Percentiles rank a stretch among this genome's conserved stretches.
Conservation (phyloP, 2,888 invertebrate genomes). For the Thecocarcelia acutangulata region DNA sequence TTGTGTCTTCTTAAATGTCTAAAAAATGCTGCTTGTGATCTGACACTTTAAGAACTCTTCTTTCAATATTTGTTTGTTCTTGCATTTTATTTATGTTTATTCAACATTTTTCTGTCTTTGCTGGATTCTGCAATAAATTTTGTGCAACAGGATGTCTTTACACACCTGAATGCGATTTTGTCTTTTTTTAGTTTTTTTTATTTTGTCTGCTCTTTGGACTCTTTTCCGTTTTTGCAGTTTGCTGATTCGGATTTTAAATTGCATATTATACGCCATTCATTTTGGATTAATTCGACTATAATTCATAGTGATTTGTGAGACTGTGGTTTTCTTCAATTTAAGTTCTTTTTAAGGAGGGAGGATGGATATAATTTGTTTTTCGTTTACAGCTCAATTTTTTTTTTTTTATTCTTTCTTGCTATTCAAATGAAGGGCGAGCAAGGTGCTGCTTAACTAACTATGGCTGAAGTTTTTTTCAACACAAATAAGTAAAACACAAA, state of each 20-base stretch:
- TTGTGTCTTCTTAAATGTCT: too few relatives aligned
- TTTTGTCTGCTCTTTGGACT: neutral
- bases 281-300: constrained; percentile 67
- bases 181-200: neutral
- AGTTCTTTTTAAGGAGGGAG: neutral
- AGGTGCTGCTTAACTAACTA: too few relatives aligned
- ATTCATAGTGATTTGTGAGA: constrained; percentile 55
- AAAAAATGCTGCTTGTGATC: too few relatives aligned
- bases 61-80: constrained; percentile 28
- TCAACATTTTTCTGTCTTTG: constrained; percentile 4
- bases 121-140: constrained; percentile 63
- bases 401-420: too few relatives aligned
- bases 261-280: constrained; percentile 63
- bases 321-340: constrained; percentile 23
- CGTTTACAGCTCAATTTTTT: neutral
- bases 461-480: too few relatives aligned
- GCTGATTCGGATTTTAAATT: constrained; percentile 47
- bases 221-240: constrained; percentile 17
- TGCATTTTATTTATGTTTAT: constrained; percentile 26
- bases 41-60: constrained; percentile 1
- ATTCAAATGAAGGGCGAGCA: neutral
- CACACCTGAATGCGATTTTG: constrained; percentile 66
- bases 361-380: constrained; percentile 6
- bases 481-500: too few relatives aligned
- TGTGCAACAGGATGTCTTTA: constrained; percentile 66